Conservation (phyloP, 2,888 invertebrate genomes). For the Caenorhabditis wallacei region DNA sequence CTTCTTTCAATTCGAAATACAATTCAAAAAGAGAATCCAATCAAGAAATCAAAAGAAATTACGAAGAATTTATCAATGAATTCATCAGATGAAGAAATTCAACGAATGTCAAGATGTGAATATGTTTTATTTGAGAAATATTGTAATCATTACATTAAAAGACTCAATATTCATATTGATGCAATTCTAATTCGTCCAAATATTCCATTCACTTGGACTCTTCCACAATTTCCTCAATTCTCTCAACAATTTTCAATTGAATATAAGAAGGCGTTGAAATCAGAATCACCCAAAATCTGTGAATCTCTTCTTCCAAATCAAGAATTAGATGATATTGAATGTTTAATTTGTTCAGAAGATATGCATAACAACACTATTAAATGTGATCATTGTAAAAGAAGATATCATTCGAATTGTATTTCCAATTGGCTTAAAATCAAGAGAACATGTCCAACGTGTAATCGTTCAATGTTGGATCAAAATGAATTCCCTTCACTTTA, state of each 20-base stretch:
- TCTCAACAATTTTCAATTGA: not conserved
- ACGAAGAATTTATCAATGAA: not conserved
- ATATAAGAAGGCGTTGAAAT: not conserved
- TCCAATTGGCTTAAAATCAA: slow-evolving; percentile 2
- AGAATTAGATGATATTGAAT: slow-evolving; percentile 1
- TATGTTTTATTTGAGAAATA: not conserved
- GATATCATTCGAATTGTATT: slow-evolving; percentile 5
- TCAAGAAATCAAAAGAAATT: not conserved
- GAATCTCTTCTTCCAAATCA: not conserved
- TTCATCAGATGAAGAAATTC: not conserved
- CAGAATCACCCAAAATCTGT: slow-evolving; percentile 11
- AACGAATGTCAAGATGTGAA: not conserved
- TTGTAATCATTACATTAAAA: not conserved
- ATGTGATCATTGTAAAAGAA: slow-evolving; percentile 4
- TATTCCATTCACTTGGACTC: not conserved
- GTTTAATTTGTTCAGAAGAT: not conserved
- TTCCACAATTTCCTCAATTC: slow-evolving; percentile 6
- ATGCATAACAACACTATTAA: not conserved
- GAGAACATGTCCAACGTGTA: slow-evolving; percentile 1
- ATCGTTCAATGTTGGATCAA: not conserved
- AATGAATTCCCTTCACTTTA: not conserved
- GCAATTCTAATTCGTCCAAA: not conserved
- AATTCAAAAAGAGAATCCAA: not conserved
- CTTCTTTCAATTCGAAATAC: not conserved
- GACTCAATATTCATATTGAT: not conserved